Percentiles rank a stretch among this genome's conserved stretches.
Conservation (phyloP, 2,113 vertebrate genomes). For the Callorhinus ursinus region DNA sequence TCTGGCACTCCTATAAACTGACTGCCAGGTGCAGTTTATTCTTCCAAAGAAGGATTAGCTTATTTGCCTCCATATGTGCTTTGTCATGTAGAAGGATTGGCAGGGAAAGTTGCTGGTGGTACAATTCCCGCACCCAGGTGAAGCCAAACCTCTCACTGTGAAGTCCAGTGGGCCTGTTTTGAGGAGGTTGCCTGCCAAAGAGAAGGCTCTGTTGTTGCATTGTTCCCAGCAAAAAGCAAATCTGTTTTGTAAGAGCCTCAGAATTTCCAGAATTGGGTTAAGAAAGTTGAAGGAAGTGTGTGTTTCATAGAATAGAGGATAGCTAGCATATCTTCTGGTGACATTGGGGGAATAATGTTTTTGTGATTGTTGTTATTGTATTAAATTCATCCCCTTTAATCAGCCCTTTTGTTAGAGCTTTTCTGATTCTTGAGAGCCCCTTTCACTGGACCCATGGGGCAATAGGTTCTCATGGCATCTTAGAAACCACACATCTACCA, state of each 20-base stretch:
- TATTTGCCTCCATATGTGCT: slow-evolving; percentile 68
- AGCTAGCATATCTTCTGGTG: not conserved
- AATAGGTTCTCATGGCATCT: not conserved
- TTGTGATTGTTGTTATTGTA: not conserved
- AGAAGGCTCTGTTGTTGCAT: not conserved
- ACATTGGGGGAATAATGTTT: not conserved
- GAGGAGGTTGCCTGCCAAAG: slow-evolving; percentile 46
- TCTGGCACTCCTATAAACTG: slow-evolving; percentile 46
- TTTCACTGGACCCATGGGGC: not conserved
- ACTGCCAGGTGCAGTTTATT: slow-evolving; percentile 72
- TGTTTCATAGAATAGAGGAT: slow-evolving; percentile 2
- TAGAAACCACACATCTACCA: not conserved
- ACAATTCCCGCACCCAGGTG: slow-evolving; percentile 41
- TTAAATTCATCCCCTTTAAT: not conserved
- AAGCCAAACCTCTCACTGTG: slow-evolving; percentile 63
- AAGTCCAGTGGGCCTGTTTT: slow-evolving; percentile 69
- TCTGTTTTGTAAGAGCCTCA: slow-evolving; percentile 16
- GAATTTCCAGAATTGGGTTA: slow-evolving; percentile 30
- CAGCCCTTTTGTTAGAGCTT: not conserved
- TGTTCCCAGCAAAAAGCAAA: slow-evolving; percentile 14
- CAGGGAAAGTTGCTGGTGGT: slow-evolving; percentile 64
- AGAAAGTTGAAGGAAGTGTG: not conserved
- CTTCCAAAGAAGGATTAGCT: slow-evolving; percentile 73
- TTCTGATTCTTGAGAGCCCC: not conserved
- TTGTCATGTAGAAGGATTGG: slow-evolving; percentile 74